Evolutionary conservation across 2,797 vertebrate species (phyloP).

Genomic region (Falco cherrug): DNA sequence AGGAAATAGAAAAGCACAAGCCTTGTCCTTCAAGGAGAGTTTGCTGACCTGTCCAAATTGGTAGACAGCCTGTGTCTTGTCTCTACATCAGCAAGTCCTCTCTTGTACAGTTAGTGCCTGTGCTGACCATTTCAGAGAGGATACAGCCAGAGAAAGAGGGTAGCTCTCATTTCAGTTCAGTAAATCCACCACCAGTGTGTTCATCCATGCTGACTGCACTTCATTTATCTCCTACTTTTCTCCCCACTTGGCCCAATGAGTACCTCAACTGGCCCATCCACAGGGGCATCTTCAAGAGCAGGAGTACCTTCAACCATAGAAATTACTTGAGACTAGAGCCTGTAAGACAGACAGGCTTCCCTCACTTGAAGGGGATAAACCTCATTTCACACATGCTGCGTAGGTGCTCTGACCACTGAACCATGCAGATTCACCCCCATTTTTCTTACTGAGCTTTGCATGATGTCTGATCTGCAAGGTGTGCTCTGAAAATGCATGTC

Average conservation of each 20-base stretch:
- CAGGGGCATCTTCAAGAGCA: neutral
- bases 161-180: neutral
- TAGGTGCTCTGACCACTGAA: neutral
- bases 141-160: neutral
- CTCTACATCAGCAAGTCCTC: neutral
- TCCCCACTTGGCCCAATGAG: neutral
- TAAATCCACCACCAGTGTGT: neutral
- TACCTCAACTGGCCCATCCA: neutral
- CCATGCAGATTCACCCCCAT: neutral
- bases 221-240: slow-evolving; percentile 17
- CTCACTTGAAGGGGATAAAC: neutral
- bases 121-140: neutral
- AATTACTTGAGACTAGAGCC: neutral
- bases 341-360: neutral
- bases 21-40: neutral
- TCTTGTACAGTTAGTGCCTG: neutral
- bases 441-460: neutral
- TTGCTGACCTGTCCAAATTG: neutral
- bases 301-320: neutral
- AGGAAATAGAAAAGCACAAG: neutral
- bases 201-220: neutral
- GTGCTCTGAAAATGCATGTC: slow-evolving; percentile 31
- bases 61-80: neutral
- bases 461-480: neutral
- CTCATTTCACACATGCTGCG: neutral